phyloP scores from a whole-genome alignment of 2,797 vertebrate genomes.

The Falco peregrinus region DNA sequence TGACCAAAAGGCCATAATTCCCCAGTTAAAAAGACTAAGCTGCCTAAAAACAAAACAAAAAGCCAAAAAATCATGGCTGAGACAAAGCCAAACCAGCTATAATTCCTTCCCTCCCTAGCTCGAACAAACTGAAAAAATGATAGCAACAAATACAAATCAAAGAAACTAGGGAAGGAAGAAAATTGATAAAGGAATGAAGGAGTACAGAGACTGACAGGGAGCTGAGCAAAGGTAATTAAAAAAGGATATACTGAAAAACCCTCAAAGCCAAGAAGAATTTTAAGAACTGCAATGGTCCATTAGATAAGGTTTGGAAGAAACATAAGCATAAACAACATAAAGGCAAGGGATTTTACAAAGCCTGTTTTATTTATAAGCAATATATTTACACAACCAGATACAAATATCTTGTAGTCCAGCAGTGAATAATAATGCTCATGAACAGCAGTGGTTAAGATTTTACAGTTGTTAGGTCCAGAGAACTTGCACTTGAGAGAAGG shows the following conservation, averaged over 20 bases:
- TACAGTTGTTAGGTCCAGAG: neutral
- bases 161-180: neutral
- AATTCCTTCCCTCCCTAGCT: neutral
- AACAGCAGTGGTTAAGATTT: neutral
- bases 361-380: neutral
- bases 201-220: neutral
- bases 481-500: neutral
- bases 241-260: neutral
- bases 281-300: neutral
- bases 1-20: neutral
- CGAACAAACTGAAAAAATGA: neutral
- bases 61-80: fast-evolving
- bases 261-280: neutral
- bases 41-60: neutral
- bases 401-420: neutral
- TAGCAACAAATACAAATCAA: neutral
- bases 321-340: neutral
- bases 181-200: neutral
- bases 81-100: neutral
- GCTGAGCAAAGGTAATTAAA: neutral
- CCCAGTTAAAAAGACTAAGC: neutral
- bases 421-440: neutral
- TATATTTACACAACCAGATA: neutral
- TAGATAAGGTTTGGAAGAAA: neutral
- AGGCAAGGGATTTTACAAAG: neutral